Percentiles rank a stretch among this genome's conserved stretches.
These are phyloP conservation scores for Lypha dubia DNA, from an alignment of 2,888 invertebrate genomes.

Conservation along the genomic window DNA sequence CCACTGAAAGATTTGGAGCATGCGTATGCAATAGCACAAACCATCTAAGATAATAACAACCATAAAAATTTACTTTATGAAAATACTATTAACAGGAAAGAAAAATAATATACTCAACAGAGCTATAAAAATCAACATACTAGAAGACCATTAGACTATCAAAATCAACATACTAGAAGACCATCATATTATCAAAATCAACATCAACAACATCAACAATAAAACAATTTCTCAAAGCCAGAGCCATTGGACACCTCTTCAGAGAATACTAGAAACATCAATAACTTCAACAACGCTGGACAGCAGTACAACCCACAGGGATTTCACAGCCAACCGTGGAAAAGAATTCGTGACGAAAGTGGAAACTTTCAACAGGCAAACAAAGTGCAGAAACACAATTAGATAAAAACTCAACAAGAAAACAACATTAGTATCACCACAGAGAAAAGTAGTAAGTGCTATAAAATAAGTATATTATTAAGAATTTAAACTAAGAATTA, in stretches of 20 bases:
- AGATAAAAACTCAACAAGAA: neutral
- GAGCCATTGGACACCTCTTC: neutral
- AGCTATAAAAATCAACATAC: neutral
- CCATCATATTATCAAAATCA: too few relatives aligned
- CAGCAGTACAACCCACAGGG: too few relatives aligned
- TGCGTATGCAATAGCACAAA: neutral
- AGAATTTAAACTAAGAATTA: neutral
- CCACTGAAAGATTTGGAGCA: neutral
- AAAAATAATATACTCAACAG: neutral
- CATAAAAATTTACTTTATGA: neutral
- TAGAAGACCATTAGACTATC: too few relatives aligned
- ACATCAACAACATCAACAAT: too few relatives aligned
- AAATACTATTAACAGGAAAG: too few relatives aligned
- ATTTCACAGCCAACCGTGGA: too few relatives aligned
- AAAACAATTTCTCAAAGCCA: too few relatives aligned
- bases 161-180: too few relatives aligned
- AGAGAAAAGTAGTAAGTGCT: neutral
- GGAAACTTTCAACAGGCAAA: too few relatives aligned
- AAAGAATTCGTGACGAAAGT: too few relatives aligned
- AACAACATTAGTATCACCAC: neutral
- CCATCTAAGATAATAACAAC: too few relatives aligned
- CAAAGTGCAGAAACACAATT: neutral
- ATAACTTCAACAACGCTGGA: neutral
- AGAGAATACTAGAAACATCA: neutral
- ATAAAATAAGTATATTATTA: neutral